Evolutionary conservation across 2,888 invertebrate species (phyloP).

Genomic region (Euproctis similis): DNA sequence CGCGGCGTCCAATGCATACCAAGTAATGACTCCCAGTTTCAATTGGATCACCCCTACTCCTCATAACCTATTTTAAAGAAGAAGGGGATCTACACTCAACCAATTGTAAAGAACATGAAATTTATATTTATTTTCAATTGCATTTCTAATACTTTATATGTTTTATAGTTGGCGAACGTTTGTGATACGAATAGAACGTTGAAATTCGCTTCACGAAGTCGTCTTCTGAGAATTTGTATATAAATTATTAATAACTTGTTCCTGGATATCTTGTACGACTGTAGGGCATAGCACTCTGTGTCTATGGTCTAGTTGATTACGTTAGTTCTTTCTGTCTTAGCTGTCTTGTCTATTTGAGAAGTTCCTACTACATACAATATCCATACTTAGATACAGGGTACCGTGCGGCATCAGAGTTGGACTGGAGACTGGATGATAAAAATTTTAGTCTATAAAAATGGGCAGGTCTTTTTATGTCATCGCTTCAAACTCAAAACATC

Average conservation of each 20-base stretch:
- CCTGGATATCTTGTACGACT: no score
- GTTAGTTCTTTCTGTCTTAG: no score
- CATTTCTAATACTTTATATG: conserved; percentile 14
- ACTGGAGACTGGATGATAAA: no score
- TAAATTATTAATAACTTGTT: conserved; percentile 60
- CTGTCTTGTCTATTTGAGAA: no score
- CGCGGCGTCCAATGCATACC: conserved; percentile 70
- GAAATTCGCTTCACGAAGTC: conserved; percentile 15
- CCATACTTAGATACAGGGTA: no score
- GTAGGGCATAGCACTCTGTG: no score
- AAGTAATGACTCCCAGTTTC: conserved; percentile 66
- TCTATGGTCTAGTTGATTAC: no score
- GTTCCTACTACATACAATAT: no score
- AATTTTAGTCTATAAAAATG: no score
- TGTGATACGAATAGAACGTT: conserved; percentile 27
- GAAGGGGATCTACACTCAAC: conserved; percentile 8
- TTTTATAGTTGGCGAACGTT: conserved; percentile 11
- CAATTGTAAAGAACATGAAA: conserved; percentile 9
- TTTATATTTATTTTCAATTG: conserved; percentile 8
- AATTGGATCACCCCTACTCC: conserved; percentile 55
- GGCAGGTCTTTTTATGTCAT: no score
- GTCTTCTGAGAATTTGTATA: conserved; percentile 33
- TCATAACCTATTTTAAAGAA: conserved; percentile 43
- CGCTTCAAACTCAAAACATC: no score
- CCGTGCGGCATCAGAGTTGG: no score